phyloP scores from a whole-genome alignment of 2,888 invertebrate species.

The Tortricodes alternella region DNA sequence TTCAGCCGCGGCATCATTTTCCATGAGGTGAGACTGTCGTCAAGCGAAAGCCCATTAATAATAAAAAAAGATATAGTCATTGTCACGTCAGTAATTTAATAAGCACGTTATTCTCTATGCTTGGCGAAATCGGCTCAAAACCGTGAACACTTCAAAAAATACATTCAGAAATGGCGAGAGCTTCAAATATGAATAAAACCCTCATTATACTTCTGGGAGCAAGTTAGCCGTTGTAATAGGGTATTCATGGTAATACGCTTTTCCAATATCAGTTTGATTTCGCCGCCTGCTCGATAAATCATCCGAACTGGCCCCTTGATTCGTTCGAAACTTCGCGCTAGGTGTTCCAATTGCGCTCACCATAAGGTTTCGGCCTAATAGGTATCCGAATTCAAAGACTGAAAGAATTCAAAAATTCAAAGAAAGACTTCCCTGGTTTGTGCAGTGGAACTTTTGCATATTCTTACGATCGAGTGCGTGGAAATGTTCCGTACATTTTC shows the following conservation, averaged over 20 bases:
- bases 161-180: not conserved
- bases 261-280: conserved; percentile 21
- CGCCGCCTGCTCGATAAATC: conserved; percentile 15
- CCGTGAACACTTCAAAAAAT: no score
- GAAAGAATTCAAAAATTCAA: not conserved
- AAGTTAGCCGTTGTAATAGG: conserved; percentile 7
- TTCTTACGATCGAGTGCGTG: not conserved
- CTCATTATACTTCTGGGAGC: conserved; percentile 13
- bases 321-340: not conserved
- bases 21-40: no score
- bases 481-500: not conserved
- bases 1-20: no score
- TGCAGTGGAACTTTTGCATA: not conserved
- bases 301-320: conserved; percentile 11
- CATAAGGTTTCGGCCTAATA: no score
- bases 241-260: conserved; percentile 25
- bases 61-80: no score
- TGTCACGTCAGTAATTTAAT: no score
- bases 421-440: no score
- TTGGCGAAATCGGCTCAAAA: no score
- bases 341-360: no score
- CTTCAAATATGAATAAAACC: conserved; percentile 14
- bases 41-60: no score
- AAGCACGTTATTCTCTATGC: no score
- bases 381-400: no score